These are phyloP conservation scores for Oscheius sp. DNA, from an alignment of 2,888 invertebrate species.

Conservation along the genomic window DNA sequence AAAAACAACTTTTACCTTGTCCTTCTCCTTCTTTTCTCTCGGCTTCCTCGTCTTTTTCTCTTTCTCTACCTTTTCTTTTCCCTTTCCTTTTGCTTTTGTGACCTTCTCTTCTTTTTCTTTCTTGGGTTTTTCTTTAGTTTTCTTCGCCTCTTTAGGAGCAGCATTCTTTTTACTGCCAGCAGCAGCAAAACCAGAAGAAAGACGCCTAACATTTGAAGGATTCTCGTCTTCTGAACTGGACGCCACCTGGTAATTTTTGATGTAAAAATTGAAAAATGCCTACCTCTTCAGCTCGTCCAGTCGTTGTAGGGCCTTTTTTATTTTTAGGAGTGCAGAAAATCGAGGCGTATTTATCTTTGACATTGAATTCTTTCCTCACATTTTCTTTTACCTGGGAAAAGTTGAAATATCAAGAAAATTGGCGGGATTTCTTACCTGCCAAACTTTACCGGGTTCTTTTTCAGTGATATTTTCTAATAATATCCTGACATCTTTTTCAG, in stretches of 20 bases:
- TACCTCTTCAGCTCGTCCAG: slow-evolving; percentile 14
- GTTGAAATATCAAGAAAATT: background rate
- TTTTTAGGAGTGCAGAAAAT: slow-evolving; percentile 37
- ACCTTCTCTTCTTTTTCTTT: slow-evolving; percentile 17
- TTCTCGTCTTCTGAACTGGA: slow-evolving; percentile 37
- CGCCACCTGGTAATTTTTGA: background rate
- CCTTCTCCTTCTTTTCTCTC: background rate
- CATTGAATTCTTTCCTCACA: slow-evolving; percentile 8
- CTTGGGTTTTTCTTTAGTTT: background rate
- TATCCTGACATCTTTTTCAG: slow-evolving; percentile 24
- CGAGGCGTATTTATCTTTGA: slow-evolving; percentile 33
- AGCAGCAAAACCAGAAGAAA: slow-evolving; percentile 28
- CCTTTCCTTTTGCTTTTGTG: slow-evolving; percentile 11
- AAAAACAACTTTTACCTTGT: background rate
- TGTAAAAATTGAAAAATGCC: background rate
- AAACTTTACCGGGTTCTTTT: slow-evolving; percentile 29
- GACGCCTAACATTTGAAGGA: background rate
- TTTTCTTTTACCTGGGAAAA: slow-evolving; percentile 26
- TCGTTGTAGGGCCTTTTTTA: slow-evolving; percentile 17
- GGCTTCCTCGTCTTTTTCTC: slow-evolving; percentile 24
- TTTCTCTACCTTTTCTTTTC: slow-evolving; percentile 5
- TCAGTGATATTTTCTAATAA: slow-evolving; percentile 22
- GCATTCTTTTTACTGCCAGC: slow-evolving; percentile 16
- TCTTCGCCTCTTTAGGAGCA: slow-evolving; percentile 2
- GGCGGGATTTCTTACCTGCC: slow-evolving; percentile 9